A percentile compares a stretch with the other conserved stretches of the same genome.
These are phyloP conservation scores for Tetragonisca angustula DNA, from an alignment of 2,888 invertebrate genomes.

Conservation along the genomic window DNA sequence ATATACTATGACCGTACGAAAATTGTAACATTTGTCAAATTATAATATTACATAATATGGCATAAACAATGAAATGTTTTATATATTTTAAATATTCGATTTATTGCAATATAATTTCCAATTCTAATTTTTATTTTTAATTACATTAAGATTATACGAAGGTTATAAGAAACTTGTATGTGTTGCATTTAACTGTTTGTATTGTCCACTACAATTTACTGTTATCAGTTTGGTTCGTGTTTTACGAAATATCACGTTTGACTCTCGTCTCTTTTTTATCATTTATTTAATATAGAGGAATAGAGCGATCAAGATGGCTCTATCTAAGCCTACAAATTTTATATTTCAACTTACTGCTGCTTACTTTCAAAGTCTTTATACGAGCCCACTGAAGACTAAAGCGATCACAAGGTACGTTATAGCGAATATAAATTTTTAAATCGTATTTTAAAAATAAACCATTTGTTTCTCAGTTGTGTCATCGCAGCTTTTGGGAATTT, in stretches of 20 bases:
- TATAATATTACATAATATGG: background rate
- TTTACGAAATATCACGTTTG: conserved; percentile 5
- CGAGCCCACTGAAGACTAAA: conserved; percentile 91
- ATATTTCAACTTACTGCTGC: conserved; percentile 88
- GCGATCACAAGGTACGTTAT: conserved; percentile 90
- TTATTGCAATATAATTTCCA: background rate
- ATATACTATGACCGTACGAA: background rate
- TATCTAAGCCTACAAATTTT: conserved; percentile 87
- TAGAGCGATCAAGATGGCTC: conserved; percentile 85
- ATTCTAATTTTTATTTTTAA: no score
- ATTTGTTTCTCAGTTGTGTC: conserved; percentile 86
- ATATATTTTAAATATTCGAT: background rate
- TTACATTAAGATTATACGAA: no score
- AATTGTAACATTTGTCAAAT: conserved; percentile 11
- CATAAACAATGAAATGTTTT: background rate
- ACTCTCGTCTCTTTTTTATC: background rate
- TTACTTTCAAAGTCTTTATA: conserved; percentile 91
- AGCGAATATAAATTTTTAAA: background rate
- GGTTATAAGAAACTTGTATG: background rate
- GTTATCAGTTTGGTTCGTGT: conserved; percentile 2
- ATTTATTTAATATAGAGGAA: background rate
- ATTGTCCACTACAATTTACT: background rate
- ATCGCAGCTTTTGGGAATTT: conserved; percentile 90
- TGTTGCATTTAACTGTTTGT: background rate
- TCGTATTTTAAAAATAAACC: background rate